A percentile compares a stretch with the other conserved stretches of the same genome.
phyloP scores from a whole-genome alignment of 2,797 vertebrate species.

The Glossophaga mutica region DNA sequence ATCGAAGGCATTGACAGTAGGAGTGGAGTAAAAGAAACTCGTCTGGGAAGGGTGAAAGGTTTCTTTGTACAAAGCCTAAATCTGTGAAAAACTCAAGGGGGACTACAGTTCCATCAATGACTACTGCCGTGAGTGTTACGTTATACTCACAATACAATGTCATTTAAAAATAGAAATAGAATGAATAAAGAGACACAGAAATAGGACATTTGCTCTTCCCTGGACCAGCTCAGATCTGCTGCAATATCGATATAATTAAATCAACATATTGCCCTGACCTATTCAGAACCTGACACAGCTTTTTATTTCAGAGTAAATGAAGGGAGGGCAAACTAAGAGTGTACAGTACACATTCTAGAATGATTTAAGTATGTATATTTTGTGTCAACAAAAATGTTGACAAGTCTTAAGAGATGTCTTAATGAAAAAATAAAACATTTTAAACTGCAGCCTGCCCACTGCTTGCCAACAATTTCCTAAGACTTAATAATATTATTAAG shows the following conservation, averaged over 20 bases:
- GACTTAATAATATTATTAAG: background rate
- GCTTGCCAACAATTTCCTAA: background rate
- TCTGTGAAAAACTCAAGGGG: background rate
- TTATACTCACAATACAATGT: background rate
- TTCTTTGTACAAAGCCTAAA: background rate
- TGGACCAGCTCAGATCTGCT: background rate
- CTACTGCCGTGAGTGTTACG: background rate
- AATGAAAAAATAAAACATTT: background rate
- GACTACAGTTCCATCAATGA: background rate
- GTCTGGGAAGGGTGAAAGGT: background rate
- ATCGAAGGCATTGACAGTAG: background rate
- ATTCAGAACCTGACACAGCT: background rate
- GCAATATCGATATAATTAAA: constrained; percentile 19
- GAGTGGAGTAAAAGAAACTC: background rate
- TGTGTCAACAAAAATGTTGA: background rate
- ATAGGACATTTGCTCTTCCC: background rate
- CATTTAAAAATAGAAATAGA: constrained; percentile 59
- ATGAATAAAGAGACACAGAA: constrained; percentile 49
- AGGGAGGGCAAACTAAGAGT: background rate
- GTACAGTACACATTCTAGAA: background rate
- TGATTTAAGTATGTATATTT: background rate
- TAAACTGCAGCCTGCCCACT: background rate
- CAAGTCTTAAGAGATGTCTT: background rate
- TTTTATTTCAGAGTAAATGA: background rate
- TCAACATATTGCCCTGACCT: background rate